Conservation (phyloP, 2,888 invertebrate genomes). For the Pteria penguin region DNA sequence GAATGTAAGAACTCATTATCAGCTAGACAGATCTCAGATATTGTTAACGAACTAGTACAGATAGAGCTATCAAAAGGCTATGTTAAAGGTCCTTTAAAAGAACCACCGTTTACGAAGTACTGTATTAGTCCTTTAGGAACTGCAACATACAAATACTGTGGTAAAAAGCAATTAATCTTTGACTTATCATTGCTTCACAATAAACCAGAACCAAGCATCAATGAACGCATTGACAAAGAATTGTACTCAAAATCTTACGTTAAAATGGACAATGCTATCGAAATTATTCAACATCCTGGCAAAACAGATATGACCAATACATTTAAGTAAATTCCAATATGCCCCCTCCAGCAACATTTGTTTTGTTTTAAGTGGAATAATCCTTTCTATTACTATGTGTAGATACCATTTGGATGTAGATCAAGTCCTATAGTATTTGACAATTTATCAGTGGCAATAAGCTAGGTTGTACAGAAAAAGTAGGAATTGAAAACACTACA, state of each 20-base stretch:
- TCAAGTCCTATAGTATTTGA: constrained; percentile 18
- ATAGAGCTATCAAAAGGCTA: not conserved
- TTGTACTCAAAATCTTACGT: constrained; percentile 40
- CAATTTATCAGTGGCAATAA: constrained; percentile 11
- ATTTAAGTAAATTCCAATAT: constrained; percentile 34
- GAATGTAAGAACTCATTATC: no score
- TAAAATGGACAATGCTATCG: no score
- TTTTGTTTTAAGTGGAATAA: not conserved
- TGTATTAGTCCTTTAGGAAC: not conserved
- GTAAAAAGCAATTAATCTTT: no score
- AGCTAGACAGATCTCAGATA: no score
- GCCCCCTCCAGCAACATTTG: not conserved
- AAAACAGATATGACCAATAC: constrained; percentile 47
- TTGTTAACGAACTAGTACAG: no score
- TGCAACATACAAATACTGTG: not conserved
- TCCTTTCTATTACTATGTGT: constrained; percentile 1
- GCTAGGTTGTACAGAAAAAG: constrained; percentile 20
- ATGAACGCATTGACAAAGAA: constrained; percentile 45
- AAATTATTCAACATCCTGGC: constrained; percentile 32
- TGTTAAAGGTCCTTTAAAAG: not conserved
- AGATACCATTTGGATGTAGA: constrained; percentile 10
- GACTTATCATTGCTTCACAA: no score
- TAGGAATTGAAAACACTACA: not conserved
- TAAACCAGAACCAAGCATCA: no score
- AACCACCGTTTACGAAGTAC: no score